Evolutionary conservation across 2,888 invertebrate species (phyloP).

Genomic region (Hydrotaea diabolus): DNA sequence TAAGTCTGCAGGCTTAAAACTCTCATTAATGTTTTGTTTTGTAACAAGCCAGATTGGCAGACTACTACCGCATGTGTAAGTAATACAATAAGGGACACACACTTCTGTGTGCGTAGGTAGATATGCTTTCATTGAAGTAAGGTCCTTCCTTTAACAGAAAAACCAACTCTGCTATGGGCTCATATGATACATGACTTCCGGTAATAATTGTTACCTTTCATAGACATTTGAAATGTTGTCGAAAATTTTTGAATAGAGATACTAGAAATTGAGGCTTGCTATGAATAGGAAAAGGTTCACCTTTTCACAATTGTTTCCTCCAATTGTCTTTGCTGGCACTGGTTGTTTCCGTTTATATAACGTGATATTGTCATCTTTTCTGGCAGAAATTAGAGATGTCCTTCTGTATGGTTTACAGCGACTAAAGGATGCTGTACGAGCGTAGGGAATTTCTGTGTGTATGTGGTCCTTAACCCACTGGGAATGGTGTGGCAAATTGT

Average conservation of each 20-base stretch:
- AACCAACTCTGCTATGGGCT: neutral
- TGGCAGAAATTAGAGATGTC: no score
- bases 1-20: constrained; percentile 16
- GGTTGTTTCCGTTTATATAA: neutral
- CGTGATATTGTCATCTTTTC: no score
- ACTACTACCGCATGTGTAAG: no score
- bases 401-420: neutral
- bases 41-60: constrained; percentile 26
- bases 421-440: neutral
- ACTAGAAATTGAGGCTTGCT: neutral
- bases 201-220: constrained; percentile 12
- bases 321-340: neutral
- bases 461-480: neutral
- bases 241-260: neutral
- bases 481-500: neutral
- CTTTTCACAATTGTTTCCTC: neutral
- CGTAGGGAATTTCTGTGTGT: neutral
- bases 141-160: no score
- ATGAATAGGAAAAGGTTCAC: neutral
- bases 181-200: neutral
- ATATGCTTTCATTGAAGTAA: no score
- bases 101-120: no score
- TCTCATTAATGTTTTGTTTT: constrained; percentile 30
- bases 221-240: neutral
- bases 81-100: no score